These are phyloP conservation scores for Nycticebus coucang DNA, from an alignment of 2,113 vertebrate genomes.

Conservation along the genomic window DNA sequence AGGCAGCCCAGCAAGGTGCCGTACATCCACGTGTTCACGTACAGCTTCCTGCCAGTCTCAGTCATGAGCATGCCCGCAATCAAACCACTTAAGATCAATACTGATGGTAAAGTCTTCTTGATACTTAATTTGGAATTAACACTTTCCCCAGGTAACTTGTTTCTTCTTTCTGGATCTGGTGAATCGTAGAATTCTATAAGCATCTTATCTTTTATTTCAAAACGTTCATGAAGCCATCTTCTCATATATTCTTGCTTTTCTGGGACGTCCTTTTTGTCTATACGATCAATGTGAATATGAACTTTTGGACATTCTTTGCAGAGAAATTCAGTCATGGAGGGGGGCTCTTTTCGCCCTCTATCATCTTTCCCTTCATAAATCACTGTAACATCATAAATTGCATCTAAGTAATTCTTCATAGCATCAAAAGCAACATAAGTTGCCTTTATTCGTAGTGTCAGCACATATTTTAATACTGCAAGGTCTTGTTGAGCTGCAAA, in stretches of 20 bases:
- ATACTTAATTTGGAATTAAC: conserved; percentile 89
- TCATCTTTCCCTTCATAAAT: conserved; percentile 92
- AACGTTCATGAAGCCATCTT: conserved; percentile 96
- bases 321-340: conserved; percentile 97
- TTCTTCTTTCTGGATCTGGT: conserved; percentile 88
- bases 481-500: conserved; percentile 94
- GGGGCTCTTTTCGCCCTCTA: conserved; percentile 87
- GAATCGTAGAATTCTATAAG: conserved; percentile 95
- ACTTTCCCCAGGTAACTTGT: conserved; percentile 93
- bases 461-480: conserved; percentile 90
- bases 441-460: conserved; percentile 95
- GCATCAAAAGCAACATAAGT: conserved; percentile 91
- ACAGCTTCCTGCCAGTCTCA: conserved; percentile 94
- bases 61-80: conserved; percentile 93
- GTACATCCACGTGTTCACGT: conserved; percentile 93
- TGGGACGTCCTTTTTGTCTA: conserved; percentile 94
- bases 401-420: conserved; percentile 93
- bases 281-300: conserved; percentile 94
- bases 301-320: conserved; percentile 95
- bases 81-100: conserved; percentile 91
- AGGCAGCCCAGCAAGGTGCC: conserved; percentile 95
- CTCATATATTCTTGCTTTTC: conserved; percentile 90
- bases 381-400: conserved; percentile 96
- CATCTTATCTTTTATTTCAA: conserved; percentile 96
- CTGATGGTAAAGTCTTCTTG: conserved; percentile 93